Base-by-base conservation (phyloP, 2,797 vertebrate species). In the Thripadectes ignobilis region DNA sequence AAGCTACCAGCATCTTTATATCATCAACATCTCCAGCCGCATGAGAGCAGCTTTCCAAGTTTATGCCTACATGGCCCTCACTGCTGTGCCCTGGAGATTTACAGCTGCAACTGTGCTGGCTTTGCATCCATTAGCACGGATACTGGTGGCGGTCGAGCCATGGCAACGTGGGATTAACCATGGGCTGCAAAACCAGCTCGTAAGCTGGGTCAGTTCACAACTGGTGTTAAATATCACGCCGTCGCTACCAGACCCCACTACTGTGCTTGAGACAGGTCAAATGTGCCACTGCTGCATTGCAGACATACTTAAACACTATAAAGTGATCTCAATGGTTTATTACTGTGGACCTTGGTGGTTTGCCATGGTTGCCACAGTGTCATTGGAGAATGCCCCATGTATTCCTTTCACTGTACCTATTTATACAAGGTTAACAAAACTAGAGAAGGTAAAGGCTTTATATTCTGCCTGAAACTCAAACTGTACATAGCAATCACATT, bases 191-290 rank as follows among this genome's bases (percentile, higher is more conserved):
- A 94, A 89, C 26, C 75, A 89, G n/a, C 61, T 74, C 5, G 0
- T 69, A 83, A 91, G 21, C 78, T 68, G n/a, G 65, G 68, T 92
- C 91, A 93, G 52, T 48, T 92, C 94, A 85, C 36, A 66, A 89
- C 71, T 41, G 55, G 86, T 89, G 29, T 91, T 92, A 93, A 85
- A n/a, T 91, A 92, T 73, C 78, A 4, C 6, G 15, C 52, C 93
- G 86, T 32, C 0, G 0, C 91, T 76, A 62, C 49, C 55, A 76
- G 55, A 79, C 26, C 52, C 29, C 41, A 34, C 62, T 59, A 21
- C 76, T 38, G 59, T 7, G 29, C 62, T 79, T 32, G 20, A 90
- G 73, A 75, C 38, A 39, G 87, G 81, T 74, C 36, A 2, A 59
- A 62, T n/a, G 61, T 34, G 74, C 58, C 39, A 46, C 3, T 77